Evolutionary conservation across 53 echinoderm and acorn worm genomes (phyloP).

Genomic region (Echinarachnius parma): DNA sequence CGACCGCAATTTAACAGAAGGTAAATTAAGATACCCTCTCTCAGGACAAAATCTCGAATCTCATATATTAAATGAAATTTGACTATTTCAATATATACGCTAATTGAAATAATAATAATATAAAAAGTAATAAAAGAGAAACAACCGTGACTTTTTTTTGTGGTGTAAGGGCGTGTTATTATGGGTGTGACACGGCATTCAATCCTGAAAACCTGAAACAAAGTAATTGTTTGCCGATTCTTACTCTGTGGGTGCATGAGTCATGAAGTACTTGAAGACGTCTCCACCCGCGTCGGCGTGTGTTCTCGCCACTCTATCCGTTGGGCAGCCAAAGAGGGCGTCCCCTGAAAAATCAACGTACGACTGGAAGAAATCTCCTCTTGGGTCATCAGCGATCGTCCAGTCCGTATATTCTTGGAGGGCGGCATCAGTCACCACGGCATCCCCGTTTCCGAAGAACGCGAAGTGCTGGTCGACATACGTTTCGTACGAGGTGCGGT

Average conservation of each 20-base stretch:
- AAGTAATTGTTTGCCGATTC: background rate
- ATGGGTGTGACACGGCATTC: too few relatives aligned
- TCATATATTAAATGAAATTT: too few relatives aligned
- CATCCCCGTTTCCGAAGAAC: slow-evolving; percentile 29
- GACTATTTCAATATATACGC: too few relatives aligned
- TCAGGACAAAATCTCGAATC: too few relatives aligned
- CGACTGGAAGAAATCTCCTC: slow-evolving; percentile 50
- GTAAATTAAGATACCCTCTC: too few relatives aligned
- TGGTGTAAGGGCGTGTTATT: too few relatives aligned
- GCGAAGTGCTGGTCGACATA: background rate
- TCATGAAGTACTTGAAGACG: slow-evolving; percentile 63
- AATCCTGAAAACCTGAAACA: too few relatives aligned
- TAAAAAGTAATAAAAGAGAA: too few relatives aligned
- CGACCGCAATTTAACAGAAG: too few relatives aligned
- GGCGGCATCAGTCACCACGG: slow-evolving; percentile 52
- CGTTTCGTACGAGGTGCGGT: background rate
- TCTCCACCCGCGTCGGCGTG: slow-evolving; percentile 31
- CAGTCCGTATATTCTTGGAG: slow-evolving; percentile 74
- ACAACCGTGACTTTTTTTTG: too few relatives aligned
- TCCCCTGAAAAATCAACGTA: slow-evolving; percentile 50
- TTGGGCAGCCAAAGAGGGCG: slow-evolving; percentile 57
- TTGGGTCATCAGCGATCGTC: slow-evolving; percentile 63
- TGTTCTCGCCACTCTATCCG: slow-evolving; percentile 44
- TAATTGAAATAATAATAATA: too few relatives aligned
- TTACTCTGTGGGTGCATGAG: slow-evolving; percentile 62